Conservation (phyloP, 2,113 vertebrate genomes). For the Macrotis lagotis region DNA sequence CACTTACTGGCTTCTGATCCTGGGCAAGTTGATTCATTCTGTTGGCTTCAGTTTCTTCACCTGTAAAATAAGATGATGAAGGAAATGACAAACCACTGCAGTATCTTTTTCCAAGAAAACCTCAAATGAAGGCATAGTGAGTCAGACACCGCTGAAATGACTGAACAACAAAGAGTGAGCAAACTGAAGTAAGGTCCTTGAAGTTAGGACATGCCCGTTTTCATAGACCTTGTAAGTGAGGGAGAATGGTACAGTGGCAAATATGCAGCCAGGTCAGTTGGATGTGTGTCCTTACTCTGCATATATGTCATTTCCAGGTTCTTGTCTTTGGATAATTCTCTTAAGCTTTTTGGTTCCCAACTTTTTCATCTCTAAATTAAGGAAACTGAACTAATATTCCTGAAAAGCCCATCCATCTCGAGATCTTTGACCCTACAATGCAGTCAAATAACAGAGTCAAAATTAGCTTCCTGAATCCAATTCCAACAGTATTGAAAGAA, state of each 20-base stretch:
- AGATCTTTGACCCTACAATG: background rate
- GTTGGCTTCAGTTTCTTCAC: background rate
- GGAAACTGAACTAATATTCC: too few relatives aligned
- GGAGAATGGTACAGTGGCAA: background rate
- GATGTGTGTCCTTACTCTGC: background rate
- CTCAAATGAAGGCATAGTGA: background rate
- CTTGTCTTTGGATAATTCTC: background rate
- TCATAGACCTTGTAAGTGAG: background rate
- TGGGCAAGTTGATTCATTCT: background rate
- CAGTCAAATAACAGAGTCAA: background rate
- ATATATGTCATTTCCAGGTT: background rate
- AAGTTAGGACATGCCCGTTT: too few relatives aligned
- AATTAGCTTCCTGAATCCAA: background rate
- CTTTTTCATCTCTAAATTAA: background rate
- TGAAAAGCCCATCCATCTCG: background rate
- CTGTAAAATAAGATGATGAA: background rate
- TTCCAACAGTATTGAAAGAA: background rate
- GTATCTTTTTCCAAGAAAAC: background rate
- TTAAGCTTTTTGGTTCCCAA: background rate
- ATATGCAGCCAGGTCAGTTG: background rate
- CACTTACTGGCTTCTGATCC: background rate
- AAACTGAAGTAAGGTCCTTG: too few relatives aligned
- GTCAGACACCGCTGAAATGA: background rate
- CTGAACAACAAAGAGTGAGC: background rate
- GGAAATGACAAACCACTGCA: background rate